phyloP scores from a whole-genome alignment of 2,113 vertebrate genomes.

The Diadophis punctatus region DNA sequence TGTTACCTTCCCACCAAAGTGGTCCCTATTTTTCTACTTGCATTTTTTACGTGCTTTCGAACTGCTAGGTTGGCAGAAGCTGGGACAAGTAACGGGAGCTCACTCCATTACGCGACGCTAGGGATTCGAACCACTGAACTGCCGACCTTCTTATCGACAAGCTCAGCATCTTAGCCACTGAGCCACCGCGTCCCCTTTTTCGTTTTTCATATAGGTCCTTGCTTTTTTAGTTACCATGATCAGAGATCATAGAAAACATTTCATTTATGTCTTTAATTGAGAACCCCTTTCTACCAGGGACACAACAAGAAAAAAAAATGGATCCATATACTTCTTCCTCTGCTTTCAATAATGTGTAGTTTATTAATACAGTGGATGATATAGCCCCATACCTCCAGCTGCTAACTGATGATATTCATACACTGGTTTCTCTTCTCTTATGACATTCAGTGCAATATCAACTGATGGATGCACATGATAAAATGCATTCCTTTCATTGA shows the following conservation, averaged over 20 bases:
- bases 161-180: no score
- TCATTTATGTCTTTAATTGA: neutral
- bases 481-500: conserved; percentile 42
- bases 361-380: conserved; percentile 15
- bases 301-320: neutral
- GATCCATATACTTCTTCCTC: neutral
- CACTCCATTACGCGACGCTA: no score
- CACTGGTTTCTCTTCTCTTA: neutral
- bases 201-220: neutral
- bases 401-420: neutral
- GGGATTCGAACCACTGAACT: no score
- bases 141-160: no score
- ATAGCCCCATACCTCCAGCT: neutral
- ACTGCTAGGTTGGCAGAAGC: no score
- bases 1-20: no score
- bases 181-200: no score
- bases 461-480: conserved; percentile 22
- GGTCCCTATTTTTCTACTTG: no score
- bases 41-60: no score
- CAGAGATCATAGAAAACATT: neutral
- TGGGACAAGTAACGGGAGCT: no score
- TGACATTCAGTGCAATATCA: conserved; percentile 25
- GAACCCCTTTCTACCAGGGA: neutral
- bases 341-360: neutral
- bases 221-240: neutral